Percentiles rank a stretch among this genome's conserved stretches.
These are phyloP conservation scores for Pseudeuparius sepicola DNA, from an alignment of 2,888 invertebrate species.

Conservation along the genomic window DNA sequence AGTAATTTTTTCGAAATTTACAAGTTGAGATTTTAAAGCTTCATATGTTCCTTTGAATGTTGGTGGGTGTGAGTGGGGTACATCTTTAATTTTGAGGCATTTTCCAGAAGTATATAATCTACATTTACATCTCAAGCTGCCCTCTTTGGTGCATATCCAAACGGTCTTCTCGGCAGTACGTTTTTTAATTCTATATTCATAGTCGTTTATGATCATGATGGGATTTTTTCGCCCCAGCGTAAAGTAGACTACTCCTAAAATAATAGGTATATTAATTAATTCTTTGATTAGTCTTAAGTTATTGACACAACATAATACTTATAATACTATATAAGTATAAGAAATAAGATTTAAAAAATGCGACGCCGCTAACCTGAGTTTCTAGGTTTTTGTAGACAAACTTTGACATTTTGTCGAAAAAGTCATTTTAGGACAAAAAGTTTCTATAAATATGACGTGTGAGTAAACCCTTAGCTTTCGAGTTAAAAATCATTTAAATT, in stretches of 20 bases:
- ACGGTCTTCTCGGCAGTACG: constrained; percentile 17
- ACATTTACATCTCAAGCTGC: constrained; percentile 18
- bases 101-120: constrained; percentile 13
- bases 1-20: too few species aligned
- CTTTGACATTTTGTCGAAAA: too few species aligned
- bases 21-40: constrained; percentile 1
- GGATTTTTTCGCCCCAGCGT: constrained; percentile 22
- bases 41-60: constrained; percentile 6
- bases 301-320: too few species aligned
- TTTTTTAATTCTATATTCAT: constrained; percentile 22
- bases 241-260: constrained; percentile 21
- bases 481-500: too few species aligned
- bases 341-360: too few species aligned
- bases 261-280: too few species aligned
- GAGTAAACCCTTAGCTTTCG: too few species aligned
- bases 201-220: constrained; percentile 23
- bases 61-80: constrained; percentile 12
- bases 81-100: constrained; percentile 6
- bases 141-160: constrained; percentile 24
- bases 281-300: too few species aligned
- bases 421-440: too few species aligned
- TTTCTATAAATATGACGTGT: too few species aligned
- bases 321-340: not conserved
- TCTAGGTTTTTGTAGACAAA: too few species aligned
- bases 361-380: too few species aligned